Conservation (phyloP, 2,797 vertebrate genomes). For the Melanotaenia maccullochi region DNA sequence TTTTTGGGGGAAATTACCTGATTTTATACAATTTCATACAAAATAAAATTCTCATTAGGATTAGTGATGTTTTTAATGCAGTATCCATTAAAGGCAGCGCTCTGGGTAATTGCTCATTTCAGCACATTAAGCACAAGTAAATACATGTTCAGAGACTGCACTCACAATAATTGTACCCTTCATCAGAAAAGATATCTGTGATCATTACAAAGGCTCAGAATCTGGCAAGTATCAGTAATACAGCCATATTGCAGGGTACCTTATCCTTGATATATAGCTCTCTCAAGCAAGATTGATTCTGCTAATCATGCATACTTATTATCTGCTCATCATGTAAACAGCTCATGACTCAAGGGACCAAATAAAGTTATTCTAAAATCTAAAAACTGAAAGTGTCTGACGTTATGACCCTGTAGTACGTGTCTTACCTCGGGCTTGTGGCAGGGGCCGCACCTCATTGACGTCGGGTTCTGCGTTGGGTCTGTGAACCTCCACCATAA, state of each 20-base stretch:
- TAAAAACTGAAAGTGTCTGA: too few species aligned
- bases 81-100: neutral
- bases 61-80: slow-evolving; percentile 26
- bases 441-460: slow-evolving; percentile 93
- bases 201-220: neutral
- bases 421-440: slow-evolving; percentile 89
- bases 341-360: neutral
- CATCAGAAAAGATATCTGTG: slow-evolving; percentile 9
- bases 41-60: slow-evolving; percentile 45
- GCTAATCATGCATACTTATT: neutral
- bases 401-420: too few species aligned
- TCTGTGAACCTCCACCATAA: slow-evolving; percentile 95
- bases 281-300: neutral
- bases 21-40: slow-evolving; percentile 6
- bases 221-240: slow-evolving; percentile 2
- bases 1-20: slow-evolving; percentile 6
- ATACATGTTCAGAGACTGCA: slow-evolving; percentile 32
- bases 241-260: slow-evolving; percentile 1
- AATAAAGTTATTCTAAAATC: neutral
- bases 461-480: slow-evolving; percentile 94
- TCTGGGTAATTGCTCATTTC: slow-evolving; percentile 40
- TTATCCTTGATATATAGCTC: neutral
- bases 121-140: slow-evolving; percentile 33
- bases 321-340: neutral
- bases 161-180: slow-evolving; percentile 4